A percentile compares a stretch with the other conserved stretches of the same genome.
These are phyloP conservation scores for Sitobion miscanthi DNA, from an alignment of 1,140 invertebrate species.

Conservation along the genomic window DNA sequence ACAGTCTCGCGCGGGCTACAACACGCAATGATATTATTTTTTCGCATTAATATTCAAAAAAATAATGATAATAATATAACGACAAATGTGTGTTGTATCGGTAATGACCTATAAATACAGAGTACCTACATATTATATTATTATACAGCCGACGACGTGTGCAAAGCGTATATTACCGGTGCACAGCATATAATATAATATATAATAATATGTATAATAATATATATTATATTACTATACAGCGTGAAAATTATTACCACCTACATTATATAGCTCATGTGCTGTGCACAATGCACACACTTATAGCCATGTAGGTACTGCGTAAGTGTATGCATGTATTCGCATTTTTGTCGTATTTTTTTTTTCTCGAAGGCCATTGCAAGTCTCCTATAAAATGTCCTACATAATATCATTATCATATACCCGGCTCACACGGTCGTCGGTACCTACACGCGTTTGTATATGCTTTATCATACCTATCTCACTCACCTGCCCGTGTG, in stretches of 20 bases:
- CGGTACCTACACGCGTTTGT: background rate
- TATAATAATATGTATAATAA: background rate
- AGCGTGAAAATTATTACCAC: background rate
- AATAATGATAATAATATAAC: background rate
- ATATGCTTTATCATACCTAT: background rate
- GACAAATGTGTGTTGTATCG: background rate
- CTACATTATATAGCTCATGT: background rate
- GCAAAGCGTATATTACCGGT: background rate
- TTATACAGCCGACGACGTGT: background rate
- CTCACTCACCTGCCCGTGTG: no score
- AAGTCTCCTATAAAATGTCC: conserved; percentile 11
- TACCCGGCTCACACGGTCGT: background rate
- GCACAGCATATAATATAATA: background rate
- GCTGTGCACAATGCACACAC: background rate
- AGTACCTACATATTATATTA: no score
- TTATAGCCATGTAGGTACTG: background rate
- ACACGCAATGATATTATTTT: background rate
- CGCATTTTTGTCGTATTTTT: conserved; percentile 20
- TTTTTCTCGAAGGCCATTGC: background rate
- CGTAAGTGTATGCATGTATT: background rate
- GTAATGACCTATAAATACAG: background rate
- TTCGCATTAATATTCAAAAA: background rate
- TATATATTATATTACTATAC: background rate
- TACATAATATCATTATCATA: background rate
- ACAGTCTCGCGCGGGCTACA: background rate